A percentile compares a stretch with the other conserved stretches of the same genome.
Evolutionary conservation across 2,888 invertebrate species (phyloP).

Genomic region (Odontothrips loti): DNA sequence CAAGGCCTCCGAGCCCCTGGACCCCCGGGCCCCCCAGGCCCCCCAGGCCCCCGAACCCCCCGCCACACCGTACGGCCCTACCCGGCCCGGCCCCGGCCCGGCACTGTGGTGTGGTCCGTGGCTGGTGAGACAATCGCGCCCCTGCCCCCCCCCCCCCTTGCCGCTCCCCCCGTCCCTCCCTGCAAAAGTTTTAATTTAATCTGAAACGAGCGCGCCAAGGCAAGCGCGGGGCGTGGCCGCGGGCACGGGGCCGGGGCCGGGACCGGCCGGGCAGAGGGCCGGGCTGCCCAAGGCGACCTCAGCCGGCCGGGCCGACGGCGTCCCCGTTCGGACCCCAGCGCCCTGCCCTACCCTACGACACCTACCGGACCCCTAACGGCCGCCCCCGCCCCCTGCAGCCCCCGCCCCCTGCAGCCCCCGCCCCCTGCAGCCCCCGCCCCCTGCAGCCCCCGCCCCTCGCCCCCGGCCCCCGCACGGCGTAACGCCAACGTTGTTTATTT

Average conservation of each 20-base stretch:
- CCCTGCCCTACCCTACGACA: not conserved
- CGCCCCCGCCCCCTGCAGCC: not conserved
- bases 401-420: not conserved
- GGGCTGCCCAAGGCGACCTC: not conserved
- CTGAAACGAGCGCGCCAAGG: slow-evolving; percentile 23
- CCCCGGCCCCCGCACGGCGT: not conserved
- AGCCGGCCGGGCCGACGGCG: not conserved
- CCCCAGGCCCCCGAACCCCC: not conserved
- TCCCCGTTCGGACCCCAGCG: not conserved
- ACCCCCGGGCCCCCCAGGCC: not conserved
- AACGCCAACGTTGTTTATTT: too few species aligned
- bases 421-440: not conserved
- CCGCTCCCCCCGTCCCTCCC: not conserved
- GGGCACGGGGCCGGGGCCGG: not conserved
- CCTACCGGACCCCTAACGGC: not conserved
- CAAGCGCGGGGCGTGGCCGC: not conserved
- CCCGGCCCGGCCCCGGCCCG: not conserved
- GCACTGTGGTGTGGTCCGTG: not conserved
- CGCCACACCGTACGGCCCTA: not conserved
- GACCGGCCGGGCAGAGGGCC: not conserved
- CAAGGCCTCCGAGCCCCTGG: not conserved
- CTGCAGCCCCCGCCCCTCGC: not conserved
- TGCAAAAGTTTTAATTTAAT: slow-evolving; percentile 16
- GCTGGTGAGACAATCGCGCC: not conserved
- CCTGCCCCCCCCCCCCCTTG: not conserved